Conservation (phyloP, 2,113 vertebrate species). For the Archocentrus centrarchus region DNA sequence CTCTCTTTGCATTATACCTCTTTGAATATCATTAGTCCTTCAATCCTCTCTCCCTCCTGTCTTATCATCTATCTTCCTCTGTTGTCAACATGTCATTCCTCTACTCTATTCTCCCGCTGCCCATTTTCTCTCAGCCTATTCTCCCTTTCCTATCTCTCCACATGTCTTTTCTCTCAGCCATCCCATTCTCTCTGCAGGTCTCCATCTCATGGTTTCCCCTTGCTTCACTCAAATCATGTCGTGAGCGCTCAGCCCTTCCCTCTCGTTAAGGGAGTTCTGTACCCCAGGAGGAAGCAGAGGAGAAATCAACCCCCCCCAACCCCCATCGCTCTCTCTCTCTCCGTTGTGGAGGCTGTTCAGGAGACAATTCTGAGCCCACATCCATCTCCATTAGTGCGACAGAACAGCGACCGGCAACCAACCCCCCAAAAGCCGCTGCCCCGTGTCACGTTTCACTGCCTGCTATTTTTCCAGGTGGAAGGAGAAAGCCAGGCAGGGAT, state of each 20-base stretch:
- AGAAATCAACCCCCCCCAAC: constrained; percentile 61
- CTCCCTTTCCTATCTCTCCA: constrained; percentile 14
- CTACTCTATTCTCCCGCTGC: constrained; percentile 32
- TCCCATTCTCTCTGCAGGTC: constrained; percentile 37
- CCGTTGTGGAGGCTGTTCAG: constrained; percentile 52
- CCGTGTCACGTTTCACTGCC: constrained; percentile 75
- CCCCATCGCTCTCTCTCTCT: constrained; percentile 10
- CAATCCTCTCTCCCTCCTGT: constrained; percentile 28
- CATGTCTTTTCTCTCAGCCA: constrained; percentile 10
- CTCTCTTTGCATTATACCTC: constrained; percentile 43
- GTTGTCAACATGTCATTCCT: constrained; percentile 62
- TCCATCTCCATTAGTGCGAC: constrained; percentile 84
- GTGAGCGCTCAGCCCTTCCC: constrained; percentile 43
- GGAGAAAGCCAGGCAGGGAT: constrained; percentile 24
- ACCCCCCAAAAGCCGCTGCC: constrained; percentile 30
- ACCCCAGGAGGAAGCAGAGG: constrained; percentile 55
- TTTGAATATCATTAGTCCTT: constrained; percentile 38
- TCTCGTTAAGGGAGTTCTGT: constrained; percentile 67
- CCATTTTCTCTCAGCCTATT: constrained; percentile 34
- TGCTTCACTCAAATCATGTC: constrained; percentile 46
- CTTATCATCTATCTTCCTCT: constrained; percentile 62
- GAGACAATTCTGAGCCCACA: constrained; percentile 75
- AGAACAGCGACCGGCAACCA: constrained; percentile 49
- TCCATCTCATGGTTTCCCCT: constrained; percentile 16
- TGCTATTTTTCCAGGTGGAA: constrained; percentile 79